Conservation (phyloP, 2,113 vertebrate genomes). For the Chaetura pelagica region DNA sequence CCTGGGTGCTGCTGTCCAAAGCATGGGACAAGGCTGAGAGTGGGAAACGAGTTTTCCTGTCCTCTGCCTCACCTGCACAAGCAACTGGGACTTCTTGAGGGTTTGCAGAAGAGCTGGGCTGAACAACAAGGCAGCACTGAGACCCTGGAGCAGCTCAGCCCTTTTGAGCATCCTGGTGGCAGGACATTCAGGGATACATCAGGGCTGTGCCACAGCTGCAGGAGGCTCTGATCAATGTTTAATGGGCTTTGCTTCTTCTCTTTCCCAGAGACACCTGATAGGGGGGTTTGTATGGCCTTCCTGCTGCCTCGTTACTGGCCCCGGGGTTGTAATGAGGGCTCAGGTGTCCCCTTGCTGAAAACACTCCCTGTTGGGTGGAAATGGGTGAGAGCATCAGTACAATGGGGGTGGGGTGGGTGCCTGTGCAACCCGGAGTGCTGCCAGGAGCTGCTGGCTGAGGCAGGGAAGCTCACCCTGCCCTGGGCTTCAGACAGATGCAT, state of each 20-base stretch:
- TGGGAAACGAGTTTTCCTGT: not conserved
- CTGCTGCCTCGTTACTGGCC: constrained; percentile 42
- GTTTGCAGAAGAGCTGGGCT: not conserved
- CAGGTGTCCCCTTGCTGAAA: not conserved
- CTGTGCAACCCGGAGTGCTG: accelerated
- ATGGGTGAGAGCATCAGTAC: not conserved
- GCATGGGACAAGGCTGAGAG: not conserved
- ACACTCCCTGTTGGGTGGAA: not conserved
- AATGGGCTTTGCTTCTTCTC: constrained; percentile 22
- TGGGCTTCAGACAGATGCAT: accelerated
- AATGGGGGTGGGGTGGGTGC: not conserved
- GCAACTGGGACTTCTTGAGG: not conserved
- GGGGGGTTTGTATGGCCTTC: not conserved
- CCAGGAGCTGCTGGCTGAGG: not conserved
- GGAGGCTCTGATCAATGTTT: constrained; percentile 61
- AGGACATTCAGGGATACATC: accelerated
- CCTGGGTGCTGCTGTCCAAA: not conserved
- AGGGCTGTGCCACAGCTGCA: accelerated
- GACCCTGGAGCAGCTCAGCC: not conserved
- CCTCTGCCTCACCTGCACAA: accelerated
- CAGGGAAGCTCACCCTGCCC: accelerated
- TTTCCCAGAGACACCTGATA: constrained; percentile 29
- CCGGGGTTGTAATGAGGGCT: constrained; percentile 73
- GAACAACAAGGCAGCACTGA: accelerated
- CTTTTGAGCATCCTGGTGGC: not conserved